phyloP scores from a whole-genome alignment of 2,888 invertebrate species.

The Rhamnusium bicolor region DNA sequence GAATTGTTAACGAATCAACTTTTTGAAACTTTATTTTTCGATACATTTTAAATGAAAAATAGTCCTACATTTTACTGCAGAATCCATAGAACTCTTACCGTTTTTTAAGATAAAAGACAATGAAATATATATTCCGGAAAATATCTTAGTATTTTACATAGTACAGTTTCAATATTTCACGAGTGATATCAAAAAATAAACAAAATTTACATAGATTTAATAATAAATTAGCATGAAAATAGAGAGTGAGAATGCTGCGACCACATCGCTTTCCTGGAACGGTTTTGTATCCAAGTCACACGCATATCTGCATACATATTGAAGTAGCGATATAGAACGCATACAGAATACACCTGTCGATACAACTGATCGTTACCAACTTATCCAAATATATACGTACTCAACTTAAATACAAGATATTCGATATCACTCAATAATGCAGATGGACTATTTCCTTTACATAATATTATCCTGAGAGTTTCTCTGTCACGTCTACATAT shows the following conservation, averaged over 20 bases:
- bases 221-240: constrained; percentile 25
- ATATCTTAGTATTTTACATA: not conserved
- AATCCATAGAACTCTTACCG: not conserved
- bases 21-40: no score
- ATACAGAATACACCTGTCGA: constrained; percentile 44
- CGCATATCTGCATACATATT: constrained; percentile 54
- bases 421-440: not conserved
- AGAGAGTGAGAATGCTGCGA: not conserved
- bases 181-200: constrained; percentile 7
- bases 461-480: not conserved
- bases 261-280: constrained; percentile 17
- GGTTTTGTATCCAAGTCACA: constrained; percentile 49
- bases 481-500: not conserved
- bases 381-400: constrained; percentile 32
- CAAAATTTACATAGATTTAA: constrained; percentile 19
- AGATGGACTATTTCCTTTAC: not conserved
- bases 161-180: constrained; percentile 12
- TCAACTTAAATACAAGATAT: constrained; percentile 4
- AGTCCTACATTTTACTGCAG: no score
- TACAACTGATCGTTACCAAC: constrained; percentile 32
- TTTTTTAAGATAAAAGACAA: not conserved
- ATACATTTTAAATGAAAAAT: no score
- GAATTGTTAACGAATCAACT: no score
- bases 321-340: constrained; percentile 49
- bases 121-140: constrained; percentile 1